phyloP scores from a whole-genome alignment of 92 coral and sea anemone genomes.

The Anthopleura xanthogrammica region DNA sequence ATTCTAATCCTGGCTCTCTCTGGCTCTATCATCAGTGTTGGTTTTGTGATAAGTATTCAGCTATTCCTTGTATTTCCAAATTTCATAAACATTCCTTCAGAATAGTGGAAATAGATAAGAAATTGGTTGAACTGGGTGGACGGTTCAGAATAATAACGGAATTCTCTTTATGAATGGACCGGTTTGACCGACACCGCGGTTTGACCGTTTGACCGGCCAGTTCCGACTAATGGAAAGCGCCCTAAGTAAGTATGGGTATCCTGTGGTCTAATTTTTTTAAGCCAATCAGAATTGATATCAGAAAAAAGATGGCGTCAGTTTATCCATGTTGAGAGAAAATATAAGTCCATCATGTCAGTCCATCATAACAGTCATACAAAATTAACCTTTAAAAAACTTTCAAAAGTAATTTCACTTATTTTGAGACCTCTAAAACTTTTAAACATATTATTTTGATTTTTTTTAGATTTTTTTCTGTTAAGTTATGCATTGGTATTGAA shows the following conservation, averaged over 20 bases:
- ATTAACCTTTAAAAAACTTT: neutral
- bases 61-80: too few relatives aligned
- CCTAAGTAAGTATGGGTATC: neutral
- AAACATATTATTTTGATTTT: neutral
- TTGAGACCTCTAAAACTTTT: neutral
- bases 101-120: too few relatives aligned
- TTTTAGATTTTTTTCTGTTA: neutral
- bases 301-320: constrained; percentile 31
- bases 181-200: too few relatives aligned
- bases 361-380: neutral
- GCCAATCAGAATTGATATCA: constrained; percentile 9
- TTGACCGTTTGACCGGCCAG: too few relatives aligned
- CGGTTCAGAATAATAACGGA: too few relatives aligned
- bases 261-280: neutral
- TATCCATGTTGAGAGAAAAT: constrained; percentile 12
- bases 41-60: too few relatives aligned
- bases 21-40: too few relatives aligned
- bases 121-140: too few relatives aligned
- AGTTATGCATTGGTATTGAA: neutral
- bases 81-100: too few relatives aligned
- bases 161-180: too few relatives aligned
- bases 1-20: too few relatives aligned
- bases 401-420: neutral
- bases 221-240: too few relatives aligned
- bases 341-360: neutral